phyloP scores from a whole-genome alignment of 1,140 invertebrate genomes.

The Tyrophagus putrescentiae region DNA sequence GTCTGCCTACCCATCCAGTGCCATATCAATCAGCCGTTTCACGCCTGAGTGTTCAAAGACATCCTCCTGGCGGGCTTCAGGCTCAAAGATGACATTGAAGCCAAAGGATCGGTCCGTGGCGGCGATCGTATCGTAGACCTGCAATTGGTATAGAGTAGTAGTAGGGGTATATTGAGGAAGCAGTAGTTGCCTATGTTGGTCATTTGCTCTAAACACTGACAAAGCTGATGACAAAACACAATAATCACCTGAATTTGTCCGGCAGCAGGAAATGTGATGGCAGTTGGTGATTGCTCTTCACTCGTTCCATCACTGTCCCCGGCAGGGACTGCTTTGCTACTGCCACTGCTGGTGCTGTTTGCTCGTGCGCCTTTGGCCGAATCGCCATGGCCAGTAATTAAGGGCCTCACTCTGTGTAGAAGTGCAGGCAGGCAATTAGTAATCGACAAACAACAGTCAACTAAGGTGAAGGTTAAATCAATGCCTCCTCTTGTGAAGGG shows the following conservation, averaged over 20 bases:
- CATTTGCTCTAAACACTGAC: too few relatives aligned
- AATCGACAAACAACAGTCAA: background rate
- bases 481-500: background rate
- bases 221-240: too few relatives aligned
- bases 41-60: conserved; percentile 71
- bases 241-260: conserved; percentile 31
- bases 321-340: background rate
- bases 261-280: conserved; percentile 31
- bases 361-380: background rate
- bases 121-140: conserved; percentile 22
- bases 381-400: background rate
- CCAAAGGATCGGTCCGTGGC: conserved; percentile 47
- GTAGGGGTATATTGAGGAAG: too few relatives aligned
- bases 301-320: background rate
- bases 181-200: too few relatives aligned
- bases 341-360: background rate
- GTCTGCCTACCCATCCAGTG: conserved; percentile 41
- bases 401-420: conserved; percentile 12
- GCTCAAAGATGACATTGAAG: conserved; percentile 72
- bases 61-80: conserved; percentile 56
- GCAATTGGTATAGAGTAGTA: too few relatives aligned
- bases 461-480: background rate
- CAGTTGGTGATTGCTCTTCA: background rate
- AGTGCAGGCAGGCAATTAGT: background rate
- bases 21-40: conserved; percentile 71